Evolutionary conservation across 2,113 vertebrate genomes (phyloP), one percentile per base, ranked within the genome.

Genomic region (Noctilio leporinus): DNA sequence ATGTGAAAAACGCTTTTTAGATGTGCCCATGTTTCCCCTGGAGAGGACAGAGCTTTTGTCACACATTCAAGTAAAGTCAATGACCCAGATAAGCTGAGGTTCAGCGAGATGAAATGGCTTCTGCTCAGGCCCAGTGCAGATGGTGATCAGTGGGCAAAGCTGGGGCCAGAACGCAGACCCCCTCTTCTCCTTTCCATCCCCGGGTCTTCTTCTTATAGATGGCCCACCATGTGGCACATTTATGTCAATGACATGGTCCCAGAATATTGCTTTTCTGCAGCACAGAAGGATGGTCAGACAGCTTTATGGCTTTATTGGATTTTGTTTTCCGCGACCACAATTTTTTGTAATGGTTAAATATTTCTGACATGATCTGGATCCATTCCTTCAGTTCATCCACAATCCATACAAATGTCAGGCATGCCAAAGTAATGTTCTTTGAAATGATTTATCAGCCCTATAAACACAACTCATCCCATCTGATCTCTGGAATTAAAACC

Each of bases 401-500:
- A 97, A 97, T 88, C 84, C 87, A 94, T n/a, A 57, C 88, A 94
- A 93, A 93, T 11, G 17, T 82, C 94, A 96, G 30, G 69, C 43
- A n/a, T 93, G 97, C 92, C 90, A 62, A 65, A 89, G 86, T 90
- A 80, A 78, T 55, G 38, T 62, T 76, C 89, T 45, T 62, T 67
- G 49, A 95, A 97, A 96, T 95, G 49, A 65, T 78, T 97, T 97
- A 97, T 78, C 96, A 95, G 88, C 95, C 89, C 94, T 95, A 95
- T 57, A 76, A 97, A 86, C 75, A 97, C 95, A 96, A 98, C 49
- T 53, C 96, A 98, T 65, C 80, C 57, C n/a, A 26, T 72, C 83
- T 33, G 94, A 77, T 89, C 89, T 96, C 81, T 87, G 59, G 78
- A 96, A 96, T 96, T 96, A 95, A 96, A 96, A 95, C 85, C 77